Evolutionary conservation across 2,888 invertebrate genomes (phyloP).

Genomic region (Papilio elwesi): DNA sequence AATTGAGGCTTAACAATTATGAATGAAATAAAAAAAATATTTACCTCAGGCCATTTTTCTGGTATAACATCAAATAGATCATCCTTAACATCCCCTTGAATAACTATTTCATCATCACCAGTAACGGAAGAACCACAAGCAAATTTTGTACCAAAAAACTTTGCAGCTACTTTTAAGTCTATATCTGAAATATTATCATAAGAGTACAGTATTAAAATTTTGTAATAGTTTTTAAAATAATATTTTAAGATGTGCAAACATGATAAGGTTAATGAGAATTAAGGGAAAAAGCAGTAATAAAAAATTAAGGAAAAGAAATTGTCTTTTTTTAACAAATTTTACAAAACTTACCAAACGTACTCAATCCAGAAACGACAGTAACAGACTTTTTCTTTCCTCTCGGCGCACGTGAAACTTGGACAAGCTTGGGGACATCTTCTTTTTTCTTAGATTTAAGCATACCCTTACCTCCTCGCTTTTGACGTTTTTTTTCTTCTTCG

Average conservation of each 20-base stretch:
- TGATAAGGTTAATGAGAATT: too few species aligned
- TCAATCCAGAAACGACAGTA: slow-evolving; percentile 97
- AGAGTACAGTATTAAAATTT: slow-evolving; percentile 12
- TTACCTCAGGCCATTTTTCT: slow-evolving; percentile 98
- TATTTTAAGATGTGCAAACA: background rate
- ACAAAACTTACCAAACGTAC: slow-evolving; percentile 91
- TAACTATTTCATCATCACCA: slow-evolving; percentile 99
- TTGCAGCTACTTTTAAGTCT: slow-evolving; percentile 98
- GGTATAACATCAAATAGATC: slow-evolving; percentile 98
- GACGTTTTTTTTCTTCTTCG: slow-evolving; percentile 97
- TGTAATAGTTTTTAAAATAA: background rate
- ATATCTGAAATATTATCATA: slow-evolving; percentile 87
- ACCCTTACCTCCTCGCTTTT: slow-evolving; percentile 98
- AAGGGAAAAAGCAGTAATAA: too few species aligned
- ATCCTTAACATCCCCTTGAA: slow-evolving; percentile 99
- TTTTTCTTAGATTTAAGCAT: slow-evolving; percentile 97
- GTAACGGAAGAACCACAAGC: slow-evolving; percentile 99
- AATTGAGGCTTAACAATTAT: too few species aligned
- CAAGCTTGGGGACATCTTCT: slow-evolving; percentile 93
- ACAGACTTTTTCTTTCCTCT: slow-evolving; percentile 99
- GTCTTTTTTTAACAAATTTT: slow-evolving; percentile 5
- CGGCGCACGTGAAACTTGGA: slow-evolving; percentile 94
- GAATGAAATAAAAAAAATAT: background rate
- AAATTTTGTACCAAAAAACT: slow-evolving; percentile 98
- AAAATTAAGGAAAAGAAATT: too few species aligned